phyloP scores from a whole-genome alignment of 2,888 invertebrate genomes.

The Incurvaria masculella region DNA sequence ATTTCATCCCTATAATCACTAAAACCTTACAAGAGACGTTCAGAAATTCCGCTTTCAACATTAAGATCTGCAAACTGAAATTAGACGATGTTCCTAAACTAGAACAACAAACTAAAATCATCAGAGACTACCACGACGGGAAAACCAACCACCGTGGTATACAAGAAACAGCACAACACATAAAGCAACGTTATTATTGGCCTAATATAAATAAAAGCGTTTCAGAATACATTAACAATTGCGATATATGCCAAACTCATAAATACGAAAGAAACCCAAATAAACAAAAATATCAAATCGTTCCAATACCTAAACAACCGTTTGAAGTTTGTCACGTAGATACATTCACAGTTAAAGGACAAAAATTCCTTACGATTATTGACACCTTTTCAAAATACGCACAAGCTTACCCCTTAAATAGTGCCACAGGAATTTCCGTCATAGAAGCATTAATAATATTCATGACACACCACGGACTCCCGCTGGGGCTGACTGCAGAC shows the following conservation, averaged over 20 bases:
- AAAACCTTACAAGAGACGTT: neutral
- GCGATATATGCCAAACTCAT: neutral
- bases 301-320: neutral
- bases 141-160: neutral
- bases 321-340: neutral
- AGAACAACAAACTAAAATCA: neutral
- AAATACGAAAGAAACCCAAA: constrained; percentile 7
- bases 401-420: neutral
- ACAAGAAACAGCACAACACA: neutral
- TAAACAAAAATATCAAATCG: too few species aligned
- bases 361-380: neutral
- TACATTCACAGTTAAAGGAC: too few species aligned
- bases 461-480: neutral
- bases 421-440: neutral
- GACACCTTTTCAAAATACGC: constrained; percentile 2
- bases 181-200: neutral
- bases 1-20: neutral
- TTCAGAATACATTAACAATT: too few species aligned
- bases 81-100: neutral
- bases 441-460: neutral
- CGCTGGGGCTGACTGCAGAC: neutral
- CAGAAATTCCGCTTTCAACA: neutral
- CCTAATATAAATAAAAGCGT: neutral
- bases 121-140: neutral
- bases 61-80: neutral